phyloP scores from a whole-genome alignment of 1,140 invertebrate genomes.

The Musca domestica region DNA sequence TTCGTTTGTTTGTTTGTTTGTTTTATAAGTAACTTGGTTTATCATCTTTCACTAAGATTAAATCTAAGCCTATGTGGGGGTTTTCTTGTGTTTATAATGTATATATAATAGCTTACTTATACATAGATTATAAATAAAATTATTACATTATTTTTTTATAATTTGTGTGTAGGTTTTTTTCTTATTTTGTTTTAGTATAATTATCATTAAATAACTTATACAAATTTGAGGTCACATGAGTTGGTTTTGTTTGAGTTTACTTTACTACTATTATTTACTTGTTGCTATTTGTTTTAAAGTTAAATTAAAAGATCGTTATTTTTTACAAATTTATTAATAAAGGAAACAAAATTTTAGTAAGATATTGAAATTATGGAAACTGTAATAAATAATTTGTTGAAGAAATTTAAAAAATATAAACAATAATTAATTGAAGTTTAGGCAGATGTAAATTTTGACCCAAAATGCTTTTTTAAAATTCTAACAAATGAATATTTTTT shows the following conservation, averaged over 20 bases:
- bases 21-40: constrained; percentile 12
- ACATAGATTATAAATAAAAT: constrained; percentile 1
- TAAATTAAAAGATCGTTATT: constrained; percentile 6
- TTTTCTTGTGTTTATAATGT: constrained; percentile 1
- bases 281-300: not conserved
- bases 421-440: no score
- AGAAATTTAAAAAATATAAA: not conserved
- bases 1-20: constrained; percentile 1
- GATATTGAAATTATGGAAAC: not conserved
- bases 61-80: not conserved
- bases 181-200: constrained; percentile 20
- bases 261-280: constrained; percentile 35
- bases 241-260: constrained; percentile 54
- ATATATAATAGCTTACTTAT: constrained; percentile 21
- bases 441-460: no score
- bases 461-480: no score
- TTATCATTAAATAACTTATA: constrained; percentile 49
- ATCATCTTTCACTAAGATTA: constrained; percentile 3
- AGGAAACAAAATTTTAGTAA: not conserved
- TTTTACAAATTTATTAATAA: no score
- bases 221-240: constrained; percentile 55
- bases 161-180: not conserved
- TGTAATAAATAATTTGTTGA: not conserved
- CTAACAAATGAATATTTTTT: no score
- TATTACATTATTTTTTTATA: not conserved